Base-by-base conservation (phyloP, 2,797 vertebrate species). In the Buphagus erythrorhynchus region DNA sequence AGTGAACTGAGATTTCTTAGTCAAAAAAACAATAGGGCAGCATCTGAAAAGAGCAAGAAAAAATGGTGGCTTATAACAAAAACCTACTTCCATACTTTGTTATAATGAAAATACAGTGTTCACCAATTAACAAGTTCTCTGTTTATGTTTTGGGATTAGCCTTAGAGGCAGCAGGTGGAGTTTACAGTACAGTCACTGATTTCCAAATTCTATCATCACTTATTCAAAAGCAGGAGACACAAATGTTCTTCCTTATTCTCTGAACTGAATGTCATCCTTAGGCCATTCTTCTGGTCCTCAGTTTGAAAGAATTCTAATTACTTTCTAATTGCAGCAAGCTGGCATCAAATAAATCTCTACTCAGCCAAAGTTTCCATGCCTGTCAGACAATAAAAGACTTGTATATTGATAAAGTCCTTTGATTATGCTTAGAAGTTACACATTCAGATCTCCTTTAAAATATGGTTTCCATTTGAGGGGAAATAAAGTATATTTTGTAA, bases 261-360 rank as follows among this genome's bases (percentile, higher is more conserved):
- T 51, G 26, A 86, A 54, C 21, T 80, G 46, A 86, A 88, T 62
- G 35, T 67, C 66, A 86, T 93, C 62, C 46, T 77, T 43, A 51
- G 58, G 68, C 78, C 61, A 42, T 82, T 91, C 42, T 91, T 93
- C 75, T 89, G 78, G 68, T 82, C 81, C 26, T 74, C 20, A 29
- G 52, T 94, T 95, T 72, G 78, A 75, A 90, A 65, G 86, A 89
- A 91, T 87, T 68, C 65, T 95, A 96, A 95, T 92, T 88, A 19
- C 61, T 95, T 89, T 59, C 42, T 93, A 96, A 96, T 92, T 92
- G 86, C 78, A 85, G 68, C 52, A 82, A 94, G 38, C 45, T 95
- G 88, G 67, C 74, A 83, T 76, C 81, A 80, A 87, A 95, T 96
- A 74, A 89, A 12, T 92, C 92, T 95, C 80, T 79, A 54, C 38